Base-by-base conservation (phyloP, 1,140 invertebrate genomes). In the Panulirus ornatus region DNA sequence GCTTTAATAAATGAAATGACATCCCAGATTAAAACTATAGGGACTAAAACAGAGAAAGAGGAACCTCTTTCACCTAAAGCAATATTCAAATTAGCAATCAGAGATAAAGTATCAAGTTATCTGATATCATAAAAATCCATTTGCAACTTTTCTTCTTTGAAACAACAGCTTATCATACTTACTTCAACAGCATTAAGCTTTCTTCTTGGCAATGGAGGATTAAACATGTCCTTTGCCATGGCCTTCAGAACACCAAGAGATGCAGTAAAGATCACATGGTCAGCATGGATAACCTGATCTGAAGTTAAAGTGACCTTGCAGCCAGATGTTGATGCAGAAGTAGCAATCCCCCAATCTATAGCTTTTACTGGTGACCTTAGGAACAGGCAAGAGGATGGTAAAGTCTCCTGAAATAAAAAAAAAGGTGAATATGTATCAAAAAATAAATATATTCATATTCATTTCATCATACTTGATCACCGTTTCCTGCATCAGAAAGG, bases 251-350 rank as follows among this genome's bases (percentile, higher is more conserved):
- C 79, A 6, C 76, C 79, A 27, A 89, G 47, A 34, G 79, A 89
- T 27, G 88, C 66, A 1, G 79, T 89, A 66, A 89, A 89, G 79
- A 89, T 75, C 1, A 84, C 70, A 76, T 89, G 88, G 70, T 83
- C 51, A 6, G 88, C 88, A n/a, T 70, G 22, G 34, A 89, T 63
- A 11, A 63, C 34, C 36, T 34, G 42, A 40, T 66, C 88, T 6
- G 88, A 83, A 27, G 36, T 42, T 3, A 89, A 36, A 5, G 66
- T 83, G 19, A 89, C 40, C 63, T 54, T 42, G 63, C 88, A 89
- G 30, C 88, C 78, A 3, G 73, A n/a, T 36, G 40, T 14, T 38
- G 66, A 36, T 38, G 30, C 40, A 9, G 42, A 22, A 6, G 42
- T 22, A 30, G 19, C 0, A 0, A 14, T n/a, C 1, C 78, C 44